Evolutionary conservation across 2,113 vertebrate species (phyloP).

Genomic region (Emydura subglobosa): DNA sequence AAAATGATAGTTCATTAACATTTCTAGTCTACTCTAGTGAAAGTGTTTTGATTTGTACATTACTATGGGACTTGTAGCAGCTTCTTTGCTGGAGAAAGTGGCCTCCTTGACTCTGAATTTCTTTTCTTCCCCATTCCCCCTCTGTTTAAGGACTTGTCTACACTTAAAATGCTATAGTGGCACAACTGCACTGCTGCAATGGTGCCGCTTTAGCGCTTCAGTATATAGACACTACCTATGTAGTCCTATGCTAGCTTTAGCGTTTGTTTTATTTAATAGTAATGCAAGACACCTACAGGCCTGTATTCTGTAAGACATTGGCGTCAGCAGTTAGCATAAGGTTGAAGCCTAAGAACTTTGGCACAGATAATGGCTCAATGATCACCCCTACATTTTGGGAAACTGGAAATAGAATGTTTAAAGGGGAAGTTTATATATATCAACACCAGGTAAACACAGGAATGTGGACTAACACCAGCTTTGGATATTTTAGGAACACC

Average conservation of each 20-base stretch:
- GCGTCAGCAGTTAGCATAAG: background rate
- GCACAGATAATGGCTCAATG: no score
- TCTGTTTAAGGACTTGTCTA: background rate
- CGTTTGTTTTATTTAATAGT: background rate
- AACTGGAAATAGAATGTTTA: no score
- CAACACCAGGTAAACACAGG: background rate
- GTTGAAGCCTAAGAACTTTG: background rate
- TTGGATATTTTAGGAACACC: background rate
- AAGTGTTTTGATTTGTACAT: background rate
- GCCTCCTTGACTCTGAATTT: accelerated
- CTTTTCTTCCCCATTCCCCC: background rate
- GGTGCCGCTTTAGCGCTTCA: background rate
- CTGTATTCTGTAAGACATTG: background rate
- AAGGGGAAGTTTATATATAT: background rate
- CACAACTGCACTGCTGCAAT: background rate
- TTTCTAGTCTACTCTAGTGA: background rate
- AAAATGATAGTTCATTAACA: background rate
- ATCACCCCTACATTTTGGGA: no score
- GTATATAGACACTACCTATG: background rate
- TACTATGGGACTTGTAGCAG: background rate
- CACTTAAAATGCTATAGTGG: background rate
- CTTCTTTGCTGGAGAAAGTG: background rate
- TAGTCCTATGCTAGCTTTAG: background rate
- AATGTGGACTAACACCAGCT: background rate
- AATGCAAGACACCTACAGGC: background rate